Percentiles rank a stretch among this genome's conserved stretches.
Evolutionary conservation across 2,888 invertebrate species (phyloP).

Genomic region (Sinhomidia bicolor): DNA sequence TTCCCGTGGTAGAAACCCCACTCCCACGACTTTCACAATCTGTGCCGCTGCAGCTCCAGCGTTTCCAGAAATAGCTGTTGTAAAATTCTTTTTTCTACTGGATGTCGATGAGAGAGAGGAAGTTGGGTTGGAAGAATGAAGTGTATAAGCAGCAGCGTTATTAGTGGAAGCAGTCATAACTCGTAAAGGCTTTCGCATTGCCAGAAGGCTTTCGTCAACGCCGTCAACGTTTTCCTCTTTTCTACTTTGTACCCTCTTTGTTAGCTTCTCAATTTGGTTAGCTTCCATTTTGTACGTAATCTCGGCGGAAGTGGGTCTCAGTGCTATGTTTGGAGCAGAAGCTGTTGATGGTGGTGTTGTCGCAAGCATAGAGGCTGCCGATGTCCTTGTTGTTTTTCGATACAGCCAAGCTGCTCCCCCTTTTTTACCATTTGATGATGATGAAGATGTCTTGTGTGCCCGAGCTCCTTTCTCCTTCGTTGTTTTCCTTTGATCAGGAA

Average conservation of each 20-base stretch:
- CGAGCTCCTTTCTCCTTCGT: slow-evolving; percentile 9
- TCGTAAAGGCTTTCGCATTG: slow-evolving; percentile 38
- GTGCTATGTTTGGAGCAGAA: not conserved
- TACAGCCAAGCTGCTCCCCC: slow-evolving; percentile 49
- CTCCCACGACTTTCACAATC: not conserved
- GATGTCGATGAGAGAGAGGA: slow-evolving; percentile 42
- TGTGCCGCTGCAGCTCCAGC: not conserved
- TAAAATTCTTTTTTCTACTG: not conserved
- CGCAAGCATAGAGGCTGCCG: not conserved
- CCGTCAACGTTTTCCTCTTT: not conserved
- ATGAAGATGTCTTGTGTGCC: slow-evolving; percentile 39
- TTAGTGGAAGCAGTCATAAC: slow-evolving; percentile 49
- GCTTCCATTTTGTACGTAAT: slow-evolving; percentile 33
- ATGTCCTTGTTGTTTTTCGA: slow-evolving; percentile 49
- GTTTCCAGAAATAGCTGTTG: not conserved
- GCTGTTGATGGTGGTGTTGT: not conserved
- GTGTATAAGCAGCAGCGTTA: not conserved
- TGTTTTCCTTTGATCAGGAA: slow-evolving; percentile 69
- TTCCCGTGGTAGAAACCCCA: slow-evolving; percentile 2
- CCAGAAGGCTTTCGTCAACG: slow-evolving; percentile 46
- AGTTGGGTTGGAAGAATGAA: slow-evolving; percentile 50
- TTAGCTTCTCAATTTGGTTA: slow-evolving; percentile 62
- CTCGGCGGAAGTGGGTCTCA: slow-evolving; percentile 28
- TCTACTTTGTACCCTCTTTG: not conserved
- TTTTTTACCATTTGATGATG: slow-evolving; percentile 9